A percentile compares a stretch with the other conserved stretches of the same genome.
phyloP scores from a whole-genome alignment of 2,888 invertebrate genomes.

The Opisthograptis luteolata region DNA sequence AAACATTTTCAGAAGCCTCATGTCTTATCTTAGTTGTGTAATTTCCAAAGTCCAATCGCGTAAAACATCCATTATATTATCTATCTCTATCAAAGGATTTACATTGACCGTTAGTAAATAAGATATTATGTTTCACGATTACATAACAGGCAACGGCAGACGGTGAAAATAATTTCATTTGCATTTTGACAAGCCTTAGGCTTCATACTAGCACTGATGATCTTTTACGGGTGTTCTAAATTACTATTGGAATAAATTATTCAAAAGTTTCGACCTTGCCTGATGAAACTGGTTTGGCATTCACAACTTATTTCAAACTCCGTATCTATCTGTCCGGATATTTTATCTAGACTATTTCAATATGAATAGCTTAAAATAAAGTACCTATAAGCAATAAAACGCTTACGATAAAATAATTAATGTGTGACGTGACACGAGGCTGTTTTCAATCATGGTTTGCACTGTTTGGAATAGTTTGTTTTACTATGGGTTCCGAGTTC shows the following conservation, averaged over 20 bases:
- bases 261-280: conserved; percentile 67
- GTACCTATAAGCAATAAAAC: conserved; percentile 16
- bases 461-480: conserved; percentile 5
- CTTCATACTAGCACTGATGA: conserved; percentile 23
- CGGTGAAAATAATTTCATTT: conserved; percentile 21
- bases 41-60: conserved; percentile 35
- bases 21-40: conserved; percentile 5
- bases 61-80: conserved; percentile 25
- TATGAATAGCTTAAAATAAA: conserved; percentile 33
- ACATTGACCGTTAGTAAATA: conserved; percentile 1
- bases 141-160: conserved; percentile 11
- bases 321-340: no score
- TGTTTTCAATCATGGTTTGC: conserved; percentile 10
- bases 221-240: conserved; percentile 43
- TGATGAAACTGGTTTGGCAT: conserved; percentile 73
- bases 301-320: conserved; percentile 63
- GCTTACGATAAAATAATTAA: conserved; percentile 17
- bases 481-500: conserved; percentile 21
- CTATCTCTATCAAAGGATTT: conserved; percentile 11
- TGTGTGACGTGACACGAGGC: conserved; percentile 6
- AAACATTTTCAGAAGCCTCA: neutral
- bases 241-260: conserved; percentile 61
- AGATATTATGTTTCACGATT: conserved; percentile 9
- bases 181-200: conserved; percentile 17
- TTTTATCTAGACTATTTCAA: conserved; percentile 44